These are phyloP conservation scores for Triplophysa dalaica DNA, from an alignment of 2,113 vertebrate genomes.

Conservation along the genomic window DNA sequence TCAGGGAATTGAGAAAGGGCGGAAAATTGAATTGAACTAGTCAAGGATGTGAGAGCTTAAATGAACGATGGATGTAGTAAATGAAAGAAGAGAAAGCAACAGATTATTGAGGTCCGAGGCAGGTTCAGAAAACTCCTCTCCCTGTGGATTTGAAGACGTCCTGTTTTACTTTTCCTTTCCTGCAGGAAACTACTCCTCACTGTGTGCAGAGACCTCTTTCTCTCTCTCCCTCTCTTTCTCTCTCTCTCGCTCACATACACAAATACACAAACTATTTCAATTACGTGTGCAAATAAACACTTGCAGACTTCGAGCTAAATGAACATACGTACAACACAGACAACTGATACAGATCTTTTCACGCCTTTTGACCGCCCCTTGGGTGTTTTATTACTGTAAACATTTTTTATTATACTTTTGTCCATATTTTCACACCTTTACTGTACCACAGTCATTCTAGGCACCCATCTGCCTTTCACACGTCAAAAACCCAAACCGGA, in stretches of 20 bases:
- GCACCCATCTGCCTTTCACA: neutral
- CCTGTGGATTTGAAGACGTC: slow-evolving; percentile 37
- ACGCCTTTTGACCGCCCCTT: neutral
- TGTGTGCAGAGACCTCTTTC: slow-evolving; percentile 21
- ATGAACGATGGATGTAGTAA: slow-evolving; percentile 1
- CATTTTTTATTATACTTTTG: neutral
- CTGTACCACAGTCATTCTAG: neutral
- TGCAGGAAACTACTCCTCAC: slow-evolving; percentile 32
- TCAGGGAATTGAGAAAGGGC: neutral
- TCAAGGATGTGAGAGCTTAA: neutral
- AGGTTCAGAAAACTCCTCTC: neutral
- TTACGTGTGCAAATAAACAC: slow-evolving; percentile 23
- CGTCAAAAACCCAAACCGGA: neutral
- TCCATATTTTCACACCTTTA: neutral
- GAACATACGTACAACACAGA: neutral
- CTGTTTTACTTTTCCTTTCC: slow-evolving; percentile 45
- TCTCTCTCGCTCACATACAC: slow-evolving; percentile 24
- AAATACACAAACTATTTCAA: slow-evolving; percentile 9
- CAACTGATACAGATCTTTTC: neutral
- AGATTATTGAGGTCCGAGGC: neutral
- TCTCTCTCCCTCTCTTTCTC: slow-evolving; percentile 8
- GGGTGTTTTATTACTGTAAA: neutral
- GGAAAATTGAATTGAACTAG: slow-evolving; percentile 1
- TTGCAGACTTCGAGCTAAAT: slow-evolving; percentile 8
- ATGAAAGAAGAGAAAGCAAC: neutral